Conservation (phyloP, 2,888 invertebrate genomes). For the Acanthosoma haemorrhoidale region DNA sequence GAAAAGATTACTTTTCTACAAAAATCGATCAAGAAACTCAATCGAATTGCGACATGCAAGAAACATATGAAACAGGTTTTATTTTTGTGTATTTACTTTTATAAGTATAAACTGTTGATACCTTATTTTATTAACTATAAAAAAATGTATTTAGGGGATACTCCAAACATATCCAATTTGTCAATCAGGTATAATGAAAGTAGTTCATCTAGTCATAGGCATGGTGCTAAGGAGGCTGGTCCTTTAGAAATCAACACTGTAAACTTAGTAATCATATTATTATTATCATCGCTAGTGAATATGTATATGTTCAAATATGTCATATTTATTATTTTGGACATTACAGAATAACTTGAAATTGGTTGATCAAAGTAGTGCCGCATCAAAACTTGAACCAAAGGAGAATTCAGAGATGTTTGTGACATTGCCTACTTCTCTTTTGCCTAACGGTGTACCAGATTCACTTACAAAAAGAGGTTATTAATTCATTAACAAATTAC, state of each 20-base stretch:
- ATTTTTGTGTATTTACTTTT: too few relatives aligned
- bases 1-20: conserved; percentile 1
- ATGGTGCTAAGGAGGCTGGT: neutral
- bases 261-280: neutral
- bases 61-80: neutral
- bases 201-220: neutral
- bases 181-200: neutral
- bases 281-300: too few relatives aligned
- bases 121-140: neutral
- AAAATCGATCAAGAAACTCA: conserved; percentile 24
- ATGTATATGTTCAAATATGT: too few relatives aligned
- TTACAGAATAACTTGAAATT: too few relatives aligned
- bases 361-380: too few relatives aligned
- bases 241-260: neutral
- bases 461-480: too few relatives aligned
- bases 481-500: too few relatives aligned
- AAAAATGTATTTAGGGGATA: neutral
- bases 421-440: too few relatives aligned
- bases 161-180: neutral
- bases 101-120: neutral
- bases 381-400: too few relatives aligned
- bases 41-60: neutral
- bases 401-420: too few relatives aligned
- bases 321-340: too few relatives aligned
- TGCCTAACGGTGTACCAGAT: too few relatives aligned